Base-by-base conservation (phyloP, 35 echinoderm and acorn worm species). In the Diadema setosum region DNA sequence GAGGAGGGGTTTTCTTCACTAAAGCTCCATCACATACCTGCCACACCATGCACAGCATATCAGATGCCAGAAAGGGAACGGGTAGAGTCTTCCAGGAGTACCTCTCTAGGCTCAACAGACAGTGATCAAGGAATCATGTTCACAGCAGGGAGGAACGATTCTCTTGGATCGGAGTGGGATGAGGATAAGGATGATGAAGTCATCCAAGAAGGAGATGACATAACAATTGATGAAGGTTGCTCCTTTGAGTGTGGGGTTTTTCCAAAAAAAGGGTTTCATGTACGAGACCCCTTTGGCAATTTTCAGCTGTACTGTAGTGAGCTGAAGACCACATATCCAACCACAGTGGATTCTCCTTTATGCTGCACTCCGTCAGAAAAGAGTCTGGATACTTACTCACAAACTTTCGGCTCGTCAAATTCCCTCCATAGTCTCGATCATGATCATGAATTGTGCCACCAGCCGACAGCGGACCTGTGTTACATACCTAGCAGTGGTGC, bases 101-200 rank as follows among this genome's bases (percentile, higher is more conserved):
- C 42, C n/a, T 86, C 26, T 85, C 48, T 86, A 36, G 76, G 58
- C 40, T 91, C 30, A 40, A 83, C 48, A 23, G 80, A 37, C 59
- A 76, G 65, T 46, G 93, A 95, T 56, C 48, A 83, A n/a, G 93
- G 93, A 26, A 95, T 95, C 39, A 45, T 85, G 15, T 95, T 95
- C 80, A 84, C 84, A 41, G 93, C 93, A 16, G 65, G 87, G 0
- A 5, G 18, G n/a, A 31, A 35, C 35, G 46, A 57, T 56, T n/a
- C 57, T 18, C 39, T 83, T 43, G 42, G 31, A 40, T 52, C 32
- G 26, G 58, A 70, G 46, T 83, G 75, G 41, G 39, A 83, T 18
- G 90, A 92, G 24, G 59, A 84, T 58, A 48, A 91, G 45, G 39
- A 45, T 16, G 59, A 84, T 58, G 65, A 91, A 67, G 39, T 70